Percentiles rank a stretch among this genome's conserved stretches.
phyloP scores from a whole-genome alignment of 2,113 vertebrate species.

The Bubo scandiacus region DNA sequence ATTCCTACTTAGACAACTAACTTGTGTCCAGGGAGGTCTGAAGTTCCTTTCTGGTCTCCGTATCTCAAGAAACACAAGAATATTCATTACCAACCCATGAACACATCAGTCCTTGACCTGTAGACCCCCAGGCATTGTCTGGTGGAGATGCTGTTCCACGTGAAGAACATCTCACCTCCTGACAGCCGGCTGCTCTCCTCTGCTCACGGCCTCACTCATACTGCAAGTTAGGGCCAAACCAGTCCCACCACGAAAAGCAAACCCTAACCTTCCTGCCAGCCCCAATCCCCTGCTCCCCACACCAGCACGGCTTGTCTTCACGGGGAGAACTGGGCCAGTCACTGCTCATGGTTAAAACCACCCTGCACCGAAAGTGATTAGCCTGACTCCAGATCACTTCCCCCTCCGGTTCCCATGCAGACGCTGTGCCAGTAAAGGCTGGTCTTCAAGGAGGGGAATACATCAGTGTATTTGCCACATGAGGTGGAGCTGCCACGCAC shows the following conservation, averaged over 20 bases:
- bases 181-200: background rate
- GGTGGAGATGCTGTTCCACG: background rate
- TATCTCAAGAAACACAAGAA: background rate
- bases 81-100: background rate
- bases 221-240: background rate
- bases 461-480: background rate
- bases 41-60: background rate
- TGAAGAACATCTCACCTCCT: background rate
- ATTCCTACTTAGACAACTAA: background rate
- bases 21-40: background rate
- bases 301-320: background rate
- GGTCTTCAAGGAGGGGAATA: background rate
- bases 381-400: background rate
- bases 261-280: background rate
- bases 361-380: background rate
- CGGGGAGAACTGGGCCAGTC: background rate
- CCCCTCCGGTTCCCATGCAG: background rate
- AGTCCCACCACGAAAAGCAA: background rate
- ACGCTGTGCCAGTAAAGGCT: background rate
- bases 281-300: background rate
- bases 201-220: background rate
- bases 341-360: accelerated
- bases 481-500: background rate
- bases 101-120: background rate
- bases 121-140: accelerated